phyloP scores from a whole-genome alignment of 2,113 vertebrate genomes.

The Psilopsiagon aurifrons region DNA sequence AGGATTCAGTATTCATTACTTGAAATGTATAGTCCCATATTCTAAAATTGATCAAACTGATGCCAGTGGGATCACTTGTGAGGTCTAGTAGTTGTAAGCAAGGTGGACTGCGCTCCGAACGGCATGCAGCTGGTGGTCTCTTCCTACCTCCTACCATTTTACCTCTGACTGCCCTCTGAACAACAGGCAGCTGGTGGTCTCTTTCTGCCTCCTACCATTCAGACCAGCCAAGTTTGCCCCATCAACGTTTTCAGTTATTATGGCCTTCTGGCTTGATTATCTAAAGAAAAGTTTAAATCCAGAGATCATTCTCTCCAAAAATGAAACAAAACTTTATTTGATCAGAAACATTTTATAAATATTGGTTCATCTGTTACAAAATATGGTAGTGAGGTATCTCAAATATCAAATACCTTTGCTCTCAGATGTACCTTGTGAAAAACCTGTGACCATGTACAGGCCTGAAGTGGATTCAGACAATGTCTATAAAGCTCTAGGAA shows the following conservation, averaged over 20 bases:
- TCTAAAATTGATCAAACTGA: background rate
- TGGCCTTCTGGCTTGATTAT: background rate
- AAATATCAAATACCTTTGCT: background rate
- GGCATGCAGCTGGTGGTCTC: background rate
- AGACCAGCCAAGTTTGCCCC: background rate
- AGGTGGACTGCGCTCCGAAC: background rate
- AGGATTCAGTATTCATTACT: background rate
- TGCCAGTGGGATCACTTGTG: background rate
- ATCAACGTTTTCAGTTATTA: background rate
- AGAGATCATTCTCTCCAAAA: background rate
- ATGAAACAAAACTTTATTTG: background rate
- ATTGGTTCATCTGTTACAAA: background rate
- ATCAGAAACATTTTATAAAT: background rate
- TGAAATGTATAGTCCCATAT: background rate
- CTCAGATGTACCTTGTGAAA: background rate
- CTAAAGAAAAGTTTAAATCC: background rate
- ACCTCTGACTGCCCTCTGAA: background rate
- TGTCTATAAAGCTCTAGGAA: background rate
- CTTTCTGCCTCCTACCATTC: background rate
- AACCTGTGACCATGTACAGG: background rate
- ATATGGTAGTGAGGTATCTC: background rate
- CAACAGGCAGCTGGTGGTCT: background rate
- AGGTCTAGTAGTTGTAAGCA: background rate
- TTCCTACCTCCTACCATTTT: background rate
- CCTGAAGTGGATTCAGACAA: background rate